Evolutionary conservation across 2,888 invertebrate species (phyloP), one percentile per base, ranked within the genome.

Genomic region (Cistogaster globosa): DNA sequence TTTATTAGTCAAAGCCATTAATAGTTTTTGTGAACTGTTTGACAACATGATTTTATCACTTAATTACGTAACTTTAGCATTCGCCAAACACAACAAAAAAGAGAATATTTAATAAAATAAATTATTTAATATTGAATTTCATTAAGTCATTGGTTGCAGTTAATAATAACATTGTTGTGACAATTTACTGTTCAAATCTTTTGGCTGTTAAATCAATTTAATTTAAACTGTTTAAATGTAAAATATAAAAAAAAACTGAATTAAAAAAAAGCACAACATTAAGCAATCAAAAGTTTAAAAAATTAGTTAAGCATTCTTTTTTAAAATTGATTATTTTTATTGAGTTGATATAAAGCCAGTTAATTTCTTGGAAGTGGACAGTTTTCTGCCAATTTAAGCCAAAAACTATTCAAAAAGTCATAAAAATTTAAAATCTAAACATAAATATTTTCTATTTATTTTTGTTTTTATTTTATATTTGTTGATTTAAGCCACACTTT

Each of bases 321-420:
- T 38, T 5, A 11, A 60, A 65, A n/a, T 26, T n/a, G n/a, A 57
- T 38, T 75, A 32, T 0, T 53, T 67, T 51, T 68, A 69, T 5
- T 67, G 74, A 32, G 4, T 32, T 32, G 32, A 7, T 32, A 48
- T 58, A 79, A 32, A 67, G 26, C 22, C 2, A 32, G 42, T 55
- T 11, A 22, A 62, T 81, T 81, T 75, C 67, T 67, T 45, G n/a
- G 14, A 62, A 68, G 80, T 62, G 67, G 60, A 67, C 74, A 68
- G 55, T 38, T 81, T 74, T 67, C 62, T 69, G 55, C 69, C 42
- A 45, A 69, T 69, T 78, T 62, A 12, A 26, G 69, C 20, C 7
- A 69, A 53, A 69, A 55, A 62, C 6, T 4, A 22, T 51, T 51
- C n/a, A 20, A 7, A 62, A 63, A 38, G 1, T 42, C 26, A 42